Percentiles rank a stretch among this genome's conserved stretches.
phyloP scores from a whole-genome alignment of 2,888 invertebrate species.

The Camptogramma bilineatum region DNA sequence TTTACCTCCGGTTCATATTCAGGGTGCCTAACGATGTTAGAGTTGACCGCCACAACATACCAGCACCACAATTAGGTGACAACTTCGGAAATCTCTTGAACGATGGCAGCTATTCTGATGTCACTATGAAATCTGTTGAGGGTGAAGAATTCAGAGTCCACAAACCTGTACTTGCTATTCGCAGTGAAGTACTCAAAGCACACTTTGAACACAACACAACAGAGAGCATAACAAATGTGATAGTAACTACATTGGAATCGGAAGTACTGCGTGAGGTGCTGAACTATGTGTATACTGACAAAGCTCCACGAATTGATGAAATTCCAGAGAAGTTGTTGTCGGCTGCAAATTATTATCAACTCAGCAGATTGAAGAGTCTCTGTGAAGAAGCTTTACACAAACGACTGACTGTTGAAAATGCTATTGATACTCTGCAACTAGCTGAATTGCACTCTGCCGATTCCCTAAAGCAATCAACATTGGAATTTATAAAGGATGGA shows the following conservation, averaged over 20 bases:
- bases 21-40: constrained; percentile 75
- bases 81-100: constrained; percentile 75
- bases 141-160: constrained; percentile 73
- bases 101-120: constrained; percentile 73
- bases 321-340: constrained; percentile 76
- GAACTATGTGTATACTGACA: constrained; percentile 76
- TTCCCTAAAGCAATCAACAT: constrained; percentile 65
- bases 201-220: constrained; percentile 79
- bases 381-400: constrained; percentile 78
- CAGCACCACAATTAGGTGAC: constrained; percentile 69
- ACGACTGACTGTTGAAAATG: constrained; percentile 77
- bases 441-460: constrained; percentile 77
- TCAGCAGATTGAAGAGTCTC: constrained; percentile 70
- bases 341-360: constrained; percentile 78
- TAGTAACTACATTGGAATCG: constrained; percentile 72
- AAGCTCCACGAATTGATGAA: constrained; percentile 74
- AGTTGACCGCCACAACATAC: constrained; percentile 63
- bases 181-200: constrained; percentile 76
- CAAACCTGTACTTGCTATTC: constrained; percentile 74
- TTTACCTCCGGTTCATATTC: constrained; percentile 74
- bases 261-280: constrained; percentile 73
- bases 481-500: constrained; percentile 79
- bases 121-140: constrained; percentile 74
- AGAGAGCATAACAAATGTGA: constrained; percentile 71
- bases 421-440: constrained; percentile 73